A percentile compares a stretch with the other conserved stretches of the same genome.
phyloP scores from a whole-genome alignment of 2,888 invertebrate genomes.

The Drosophila anomelani region DNA sequence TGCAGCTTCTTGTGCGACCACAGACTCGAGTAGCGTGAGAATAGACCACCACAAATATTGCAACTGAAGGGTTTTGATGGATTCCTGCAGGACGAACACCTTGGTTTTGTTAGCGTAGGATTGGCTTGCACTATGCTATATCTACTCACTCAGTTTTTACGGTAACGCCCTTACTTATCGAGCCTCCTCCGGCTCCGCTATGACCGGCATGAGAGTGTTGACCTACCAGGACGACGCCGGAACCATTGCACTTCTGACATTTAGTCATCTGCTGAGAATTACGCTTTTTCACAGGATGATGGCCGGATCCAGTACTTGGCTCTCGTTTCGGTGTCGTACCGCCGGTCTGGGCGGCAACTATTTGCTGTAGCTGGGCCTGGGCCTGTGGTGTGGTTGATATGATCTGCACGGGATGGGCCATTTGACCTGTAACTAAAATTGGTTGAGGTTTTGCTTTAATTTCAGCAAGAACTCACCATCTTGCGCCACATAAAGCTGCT shows the following conservation, averaged over 20 bases:
- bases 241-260: conserved; percentile 95
- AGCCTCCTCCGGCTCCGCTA: conserved; percentile 60
- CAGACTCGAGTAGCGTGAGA: conserved; percentile 93
- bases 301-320: conserved; percentile 83
- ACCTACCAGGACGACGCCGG: conserved; percentile 89
- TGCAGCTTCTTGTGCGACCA: conserved; percentile 96
- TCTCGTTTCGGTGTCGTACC: conserved; percentile 71
- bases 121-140: background rate
- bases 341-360: conserved; percentile 74
- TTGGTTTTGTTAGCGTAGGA: conserved; percentile 47
- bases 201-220: conserved; percentile 59
- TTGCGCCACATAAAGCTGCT: conserved; percentile 88
- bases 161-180: conserved; percentile 68
- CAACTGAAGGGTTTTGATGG: conserved; percentile 94
- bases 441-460: conserved; percentile 70
- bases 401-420: conserved; percentile 83
- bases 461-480: conserved; percentile 85
- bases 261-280: conserved; percentile 92
- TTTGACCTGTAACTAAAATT: conserved; percentile 82
- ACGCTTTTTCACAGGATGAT: conserved; percentile 93
- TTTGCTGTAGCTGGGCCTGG: conserved; percentile 75
- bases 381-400: conserved; percentile 78
- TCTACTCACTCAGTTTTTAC: conserved; percentile 83
- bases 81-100: conserved; percentile 78
- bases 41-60: conserved; percentile 93